phyloP scores from a whole-genome alignment of 2,113 vertebrate genomes.

The Sceloporus tristichus region DNA sequence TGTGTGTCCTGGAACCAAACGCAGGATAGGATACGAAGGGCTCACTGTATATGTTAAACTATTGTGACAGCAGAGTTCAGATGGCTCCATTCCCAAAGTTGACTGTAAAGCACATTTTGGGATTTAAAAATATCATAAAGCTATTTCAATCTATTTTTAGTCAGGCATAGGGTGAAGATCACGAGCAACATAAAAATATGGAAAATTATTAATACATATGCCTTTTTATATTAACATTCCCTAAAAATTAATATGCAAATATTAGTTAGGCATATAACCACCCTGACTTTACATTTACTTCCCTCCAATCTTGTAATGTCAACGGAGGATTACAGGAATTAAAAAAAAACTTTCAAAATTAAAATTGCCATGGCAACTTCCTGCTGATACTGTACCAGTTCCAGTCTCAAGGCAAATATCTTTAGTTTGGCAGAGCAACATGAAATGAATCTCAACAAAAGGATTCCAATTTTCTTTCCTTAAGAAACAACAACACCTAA shows the following conservation, averaged over 20 bases:
- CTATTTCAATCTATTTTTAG: background rate
- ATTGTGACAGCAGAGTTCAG: no score
- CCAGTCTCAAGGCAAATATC: slow-evolving; percentile 37
- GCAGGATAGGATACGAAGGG: no score
- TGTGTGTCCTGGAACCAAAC: no score
- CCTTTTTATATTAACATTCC: slow-evolving; percentile 11
- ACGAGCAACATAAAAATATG: background rate
- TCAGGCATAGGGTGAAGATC: background rate
- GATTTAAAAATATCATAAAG: background rate
- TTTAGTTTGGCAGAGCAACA: slow-evolving; percentile 6
- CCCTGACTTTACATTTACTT: slow-evolving; percentile 37
- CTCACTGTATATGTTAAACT: background rate
- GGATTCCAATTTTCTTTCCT: slow-evolving; percentile 5
- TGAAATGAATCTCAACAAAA: slow-evolving; percentile 36
- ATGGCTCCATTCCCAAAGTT: background rate
- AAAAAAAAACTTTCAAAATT: slow-evolving; percentile 50
- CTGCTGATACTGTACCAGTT: slow-evolving; percentile 35
- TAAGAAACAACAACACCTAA: background rate
- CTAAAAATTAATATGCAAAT: slow-evolving; percentile 53
- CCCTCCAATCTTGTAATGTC: slow-evolving; percentile 25
- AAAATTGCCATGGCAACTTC: slow-evolving; percentile 62
- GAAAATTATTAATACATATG: slow-evolving; percentile 12
- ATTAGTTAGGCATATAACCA: slow-evolving; percentile 40
- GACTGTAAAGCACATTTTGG: background rate
- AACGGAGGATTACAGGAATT: slow-evolving; percentile 40